Evolutionary conservation across 1,140 invertebrate genomes (phyloP), one percentile per base, ranked within the genome.

Genomic region (Catajapyx aquilonaris): DNA sequence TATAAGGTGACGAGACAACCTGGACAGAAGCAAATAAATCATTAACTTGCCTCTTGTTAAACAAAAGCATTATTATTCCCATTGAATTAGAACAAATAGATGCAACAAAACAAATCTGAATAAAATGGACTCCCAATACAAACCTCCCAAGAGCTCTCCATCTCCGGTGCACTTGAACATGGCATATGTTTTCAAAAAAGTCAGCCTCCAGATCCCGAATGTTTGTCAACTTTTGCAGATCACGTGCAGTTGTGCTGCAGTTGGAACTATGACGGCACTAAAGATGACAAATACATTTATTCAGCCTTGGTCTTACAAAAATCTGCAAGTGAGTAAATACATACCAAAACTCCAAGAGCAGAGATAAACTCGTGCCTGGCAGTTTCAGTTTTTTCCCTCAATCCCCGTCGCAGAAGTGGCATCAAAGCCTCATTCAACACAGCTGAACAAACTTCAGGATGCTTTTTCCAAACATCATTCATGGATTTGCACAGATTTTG

Each of bases 161-260:
- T 51, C 78, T 72, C 45, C 85, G 66, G 49, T 90, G 81, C 11
- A 75, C 58, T 60, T 91, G 80, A 23, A 83, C 56, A 61, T 96
- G 90, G 22, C 71, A 67, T 45, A 90, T 76, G 50, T 93, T 95
- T 46, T 90, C 81, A 51, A 91, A 96, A 60, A 95, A 91, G 56
- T 28, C 23, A 9, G 13, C 23, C 23, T 28, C 13, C 13, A 28
- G 13, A 28, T 9, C 23, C 7, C 7, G 7, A 28, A 28, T 9
- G 7, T 28, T 28, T 28, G 23, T 28, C 13, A 28, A 9, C 23
- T 13, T 28, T 28, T 28, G 23, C 7, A 28, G n/a, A n/a, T n/a
- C n/a, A n/a, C n/a, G n/a, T n/a, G n/a, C n/a, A n/a, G n/a, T n/a
- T n/a, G n/a, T n/a, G n/a, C n/a, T n/a, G n/a, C n/a, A n/a, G n/a